Evolutionary conservation across 64 coral and sea anemone genomes (phyloP).

Genomic region (Montipora foliosa): DNA sequence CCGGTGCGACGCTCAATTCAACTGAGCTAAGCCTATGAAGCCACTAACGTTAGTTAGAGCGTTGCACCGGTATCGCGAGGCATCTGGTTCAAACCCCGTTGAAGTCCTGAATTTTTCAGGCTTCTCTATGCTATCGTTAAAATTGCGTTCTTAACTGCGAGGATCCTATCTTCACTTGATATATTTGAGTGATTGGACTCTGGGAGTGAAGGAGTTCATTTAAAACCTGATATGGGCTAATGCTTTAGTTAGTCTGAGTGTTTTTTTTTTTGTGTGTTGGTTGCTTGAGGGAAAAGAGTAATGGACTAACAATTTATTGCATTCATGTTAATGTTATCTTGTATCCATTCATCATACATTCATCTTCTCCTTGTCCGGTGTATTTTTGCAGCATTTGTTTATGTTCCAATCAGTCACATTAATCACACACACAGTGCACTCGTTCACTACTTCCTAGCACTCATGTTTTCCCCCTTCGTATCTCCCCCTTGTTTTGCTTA

Average conservation of each 20-base stretch:
- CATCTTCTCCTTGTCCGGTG: background rate
- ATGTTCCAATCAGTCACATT: background rate
- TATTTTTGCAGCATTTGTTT: background rate
- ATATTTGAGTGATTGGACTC: background rate
- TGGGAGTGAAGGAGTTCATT: background rate
- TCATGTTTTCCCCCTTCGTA: background rate
- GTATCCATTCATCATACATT: background rate
- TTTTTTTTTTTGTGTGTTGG: background rate
- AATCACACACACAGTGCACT: background rate
- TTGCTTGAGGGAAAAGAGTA: background rate
- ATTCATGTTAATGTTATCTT: background rate
- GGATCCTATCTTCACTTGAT: too few relatives aligned
- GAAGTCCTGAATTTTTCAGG: too few relatives aligned
- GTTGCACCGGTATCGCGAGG: too few relatives aligned
- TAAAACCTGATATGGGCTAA: constrained; percentile 28
- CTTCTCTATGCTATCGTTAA: too few relatives aligned
- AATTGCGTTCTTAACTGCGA: too few relatives aligned
- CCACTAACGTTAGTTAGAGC: too few relatives aligned
- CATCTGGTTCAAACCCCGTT: too few relatives aligned
- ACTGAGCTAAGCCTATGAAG: too few relatives aligned
- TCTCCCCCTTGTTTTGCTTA: background rate
- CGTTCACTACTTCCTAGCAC: background rate
- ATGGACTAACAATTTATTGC: background rate
- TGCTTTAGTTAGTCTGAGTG: background rate
- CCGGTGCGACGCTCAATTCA: too few relatives aligned